These are phyloP conservation scores for Lindbergichthys nudifrons DNA, from an alignment of 2,797 vertebrate species.

Conservation along the genomic window DNA sequence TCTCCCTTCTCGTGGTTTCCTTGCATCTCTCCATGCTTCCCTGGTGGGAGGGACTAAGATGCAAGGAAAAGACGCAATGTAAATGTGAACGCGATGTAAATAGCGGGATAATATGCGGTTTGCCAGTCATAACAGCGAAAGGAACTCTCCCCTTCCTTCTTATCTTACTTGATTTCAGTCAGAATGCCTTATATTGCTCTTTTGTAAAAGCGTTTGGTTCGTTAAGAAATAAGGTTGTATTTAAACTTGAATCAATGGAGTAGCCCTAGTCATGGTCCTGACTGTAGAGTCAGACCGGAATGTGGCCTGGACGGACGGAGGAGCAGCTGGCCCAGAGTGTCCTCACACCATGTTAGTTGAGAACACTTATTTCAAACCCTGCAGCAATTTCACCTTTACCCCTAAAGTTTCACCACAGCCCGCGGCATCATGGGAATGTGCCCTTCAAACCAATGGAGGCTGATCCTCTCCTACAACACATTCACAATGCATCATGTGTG, in stretches of 20 bases:
- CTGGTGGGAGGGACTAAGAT: no score
- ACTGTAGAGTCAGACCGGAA: not conserved
- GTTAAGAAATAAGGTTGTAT: no score
- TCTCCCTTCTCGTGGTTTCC: no score
- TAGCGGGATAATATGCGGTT: no score
- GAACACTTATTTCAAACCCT: slow-evolving; percentile 51
- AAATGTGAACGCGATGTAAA: no score
- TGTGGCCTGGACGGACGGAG: slow-evolving; percentile 18
- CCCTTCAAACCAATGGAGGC: slow-evolving; percentile 19
- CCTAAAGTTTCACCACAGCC: slow-evolving; percentile 34
- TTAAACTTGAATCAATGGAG: not conserved
- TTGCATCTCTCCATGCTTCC: no score
- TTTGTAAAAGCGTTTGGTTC: no score
- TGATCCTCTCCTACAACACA: not conserved
- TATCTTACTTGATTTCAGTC: no score
- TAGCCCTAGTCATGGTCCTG: not conserved
- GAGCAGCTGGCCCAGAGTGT: slow-evolving; percentile 25
- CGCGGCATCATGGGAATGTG: slow-evolving; percentile 20
- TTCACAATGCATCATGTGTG: slow-evolving; percentile 12
- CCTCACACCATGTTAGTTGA: slow-evolving; percentile 36
- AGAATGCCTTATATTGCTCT: no score
- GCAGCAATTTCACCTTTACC: slow-evolving; percentile 49
- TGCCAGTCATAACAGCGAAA: no score
- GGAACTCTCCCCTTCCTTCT: no score
- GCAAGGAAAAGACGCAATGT: no score